Evolutionary conservation across 2,797 vertebrate species (phyloP), one percentile per base, ranked within the genome.

Genomic region (Mastacembelus armatus): DNA sequence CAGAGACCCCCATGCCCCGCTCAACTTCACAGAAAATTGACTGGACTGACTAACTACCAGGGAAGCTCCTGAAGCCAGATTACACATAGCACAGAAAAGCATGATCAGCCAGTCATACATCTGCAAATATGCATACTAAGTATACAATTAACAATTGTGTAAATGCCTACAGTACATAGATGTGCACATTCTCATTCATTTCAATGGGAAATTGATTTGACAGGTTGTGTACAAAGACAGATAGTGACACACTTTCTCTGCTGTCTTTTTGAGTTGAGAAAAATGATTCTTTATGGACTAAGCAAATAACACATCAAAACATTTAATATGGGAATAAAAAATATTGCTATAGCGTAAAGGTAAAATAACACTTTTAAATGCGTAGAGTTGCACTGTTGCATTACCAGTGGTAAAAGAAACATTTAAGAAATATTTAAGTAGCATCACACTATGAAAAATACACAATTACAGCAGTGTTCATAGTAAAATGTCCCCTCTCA

Each of bases 1-100:
- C 61, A 66, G 0, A 67, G 65, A 73, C 72, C 80, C 50, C 63
- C 5, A 29, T 5, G 48, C 24, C 61, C 68, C 14, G 2, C 50
- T 55, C 78, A 75, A 75, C 55, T 71, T 64, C 74, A 51, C 71
- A 68, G 70, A 24, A 51, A 52, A 74, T 60, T 11, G 38, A 60
- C 51, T 29, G 64, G 61, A 66, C 66, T 29, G 63, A 32, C 52
- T 59, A 19, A 73, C 51, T 36, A 56, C 36, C 5, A 68, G 65
- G 61, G 35, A 54, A 44, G 42, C 59, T 69, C 61, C 40, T 55
- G 57, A 47, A 59, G 40, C 35, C 47, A 58, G 54, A 58, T 70
- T 33, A 51, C 61, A 64, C 55, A 60, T 50, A 39, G 66, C 19
- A 44, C 51, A 72, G 52, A 82, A 69, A 62, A 42, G 59, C 42